Evolutionary conservation across 1,140 invertebrate species (phyloP).

Genomic region (Orussus abietinus): DNA sequence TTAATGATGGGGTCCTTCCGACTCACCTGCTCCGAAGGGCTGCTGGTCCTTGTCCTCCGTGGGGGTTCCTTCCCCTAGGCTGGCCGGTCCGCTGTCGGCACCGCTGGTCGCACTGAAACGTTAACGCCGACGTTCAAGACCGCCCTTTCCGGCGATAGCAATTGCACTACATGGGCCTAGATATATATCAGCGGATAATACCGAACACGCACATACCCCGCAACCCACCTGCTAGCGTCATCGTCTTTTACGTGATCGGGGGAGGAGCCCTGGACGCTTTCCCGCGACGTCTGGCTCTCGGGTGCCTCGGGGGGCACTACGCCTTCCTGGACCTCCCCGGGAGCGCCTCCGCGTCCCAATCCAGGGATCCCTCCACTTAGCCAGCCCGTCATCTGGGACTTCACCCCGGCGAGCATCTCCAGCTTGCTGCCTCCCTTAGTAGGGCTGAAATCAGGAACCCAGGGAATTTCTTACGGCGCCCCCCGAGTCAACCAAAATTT

Average conservation of each 20-base stretch:
- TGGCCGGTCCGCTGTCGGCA: constrained; percentile 75
- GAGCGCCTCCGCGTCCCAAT: constrained; percentile 56
- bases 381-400: constrained; percentile 77
- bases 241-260: constrained; percentile 64
- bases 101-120: constrained; percentile 74
- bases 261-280: constrained; percentile 50
- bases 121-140: not conserved
- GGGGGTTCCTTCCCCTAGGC: constrained; percentile 68
- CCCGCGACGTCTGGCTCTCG: constrained; percentile 45
- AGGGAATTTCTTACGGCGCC: too few species aligned
- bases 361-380: constrained; percentile 69
- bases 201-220: constrained; percentile 37
- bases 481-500: too few species aligned
- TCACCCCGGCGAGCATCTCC: constrained; percentile 77
- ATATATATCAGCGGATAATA: constrained; percentile 22
- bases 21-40: constrained; percentile 71
- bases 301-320: constrained; percentile 47
- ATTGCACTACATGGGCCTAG: not conserved
- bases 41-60: constrained; percentile 73
- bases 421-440: constrained; percentile 67
- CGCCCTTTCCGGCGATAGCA: too few species aligned
- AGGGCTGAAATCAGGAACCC: constrained; percentile 56
- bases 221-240: constrained; percentile 64
- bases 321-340: constrained; percentile 38
- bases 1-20: too few species aligned